Conservation (phyloP, 2,888 invertebrate species). For the Salticus scenicus region DNA sequence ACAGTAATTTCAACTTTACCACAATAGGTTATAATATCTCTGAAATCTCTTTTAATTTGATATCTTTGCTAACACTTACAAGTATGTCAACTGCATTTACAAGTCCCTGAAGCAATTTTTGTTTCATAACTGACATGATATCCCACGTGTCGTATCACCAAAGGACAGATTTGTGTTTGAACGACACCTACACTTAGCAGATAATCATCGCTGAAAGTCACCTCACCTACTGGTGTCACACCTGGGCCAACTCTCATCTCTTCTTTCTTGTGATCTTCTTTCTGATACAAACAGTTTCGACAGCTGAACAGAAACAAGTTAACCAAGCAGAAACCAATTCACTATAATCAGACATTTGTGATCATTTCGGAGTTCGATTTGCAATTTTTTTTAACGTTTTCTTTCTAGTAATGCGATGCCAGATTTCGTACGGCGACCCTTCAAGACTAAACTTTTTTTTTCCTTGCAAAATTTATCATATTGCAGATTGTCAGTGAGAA, state of each 20-base stretch:
- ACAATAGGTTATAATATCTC: no score
- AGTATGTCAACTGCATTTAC: no score
- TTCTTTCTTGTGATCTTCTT: neutral
- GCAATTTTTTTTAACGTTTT: neutral
- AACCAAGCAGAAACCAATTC: neutral
- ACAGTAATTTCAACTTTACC: no score
- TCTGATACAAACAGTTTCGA: constrained; percentile 7
- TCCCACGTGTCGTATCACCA: neutral
- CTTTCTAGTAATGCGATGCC: neutral
- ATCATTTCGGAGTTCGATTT: neutral
- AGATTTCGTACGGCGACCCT: neutral
- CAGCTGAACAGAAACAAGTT: neutral
- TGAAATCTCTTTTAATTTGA: no score
- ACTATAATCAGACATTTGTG: neutral
- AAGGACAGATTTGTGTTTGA: neutral
- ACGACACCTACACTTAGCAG: constrained; percentile 7
- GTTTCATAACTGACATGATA: no score
- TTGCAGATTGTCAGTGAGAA: neutral
- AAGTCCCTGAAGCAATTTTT: no score
- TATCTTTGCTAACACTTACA: no score
- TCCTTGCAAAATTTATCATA: constrained; percentile 31
- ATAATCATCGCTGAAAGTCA: neutral
- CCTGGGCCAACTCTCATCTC: neutral
- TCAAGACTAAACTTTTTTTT: neutral
- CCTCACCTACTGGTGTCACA: constrained; percentile 1